Base-by-base conservation (phyloP, 2,113 vertebrate species). In the Brachypodius melanocephalos region DNA sequence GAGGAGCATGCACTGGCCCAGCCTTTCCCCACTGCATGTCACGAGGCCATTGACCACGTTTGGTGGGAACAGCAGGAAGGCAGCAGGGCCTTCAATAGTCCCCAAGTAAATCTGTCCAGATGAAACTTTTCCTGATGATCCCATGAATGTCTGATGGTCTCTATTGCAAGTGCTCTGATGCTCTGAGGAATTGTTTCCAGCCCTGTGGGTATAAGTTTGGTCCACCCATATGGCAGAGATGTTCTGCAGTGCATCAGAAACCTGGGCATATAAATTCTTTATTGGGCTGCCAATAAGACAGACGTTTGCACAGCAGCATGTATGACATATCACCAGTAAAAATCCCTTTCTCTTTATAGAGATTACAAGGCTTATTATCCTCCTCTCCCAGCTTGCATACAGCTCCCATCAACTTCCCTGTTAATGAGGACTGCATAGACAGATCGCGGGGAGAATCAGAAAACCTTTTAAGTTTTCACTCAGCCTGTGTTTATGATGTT, bases 401-500 rank as follows among this genome's bases (percentile, higher is more conserved):
- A 88, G 90, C 74, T 93, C 79, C 87, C 88, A 92, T 94, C 88
- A 87, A 32, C 74, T 93, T 95, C 68, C 57, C 29, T 6, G 5
- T 78, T 97, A 97, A 96, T 81, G 77, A 86, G 85, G 12, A 7
- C 91, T 75, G 94, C 85, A 58, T 1, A 95, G 88, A 85, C 88
- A 75, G 88, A 89, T 92, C 57, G 1, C 49, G 0, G 89, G 67
- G 74, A 90, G 96, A 95, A 95, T 89, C 63, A 43, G 78, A 84
- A 95, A 96, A 76, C 73, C 81, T 90, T 69, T 93, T 91, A 72
- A 34, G 51, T 94, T 97, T 95, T 97, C 84, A 72, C 92, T 95
- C 95, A 88, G 96, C 51, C 82, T 71, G 19, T 83, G 81, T 97
- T 97, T 97, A 95, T 91, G 87, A 93, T 96, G 95, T 96, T 96